A percentile compares a stretch with the other conserved stretches of the same genome.
Evolutionary conservation across 1,140 invertebrate genomes (phyloP).

Genomic region (Holcopasites calliopsidis): DNA sequence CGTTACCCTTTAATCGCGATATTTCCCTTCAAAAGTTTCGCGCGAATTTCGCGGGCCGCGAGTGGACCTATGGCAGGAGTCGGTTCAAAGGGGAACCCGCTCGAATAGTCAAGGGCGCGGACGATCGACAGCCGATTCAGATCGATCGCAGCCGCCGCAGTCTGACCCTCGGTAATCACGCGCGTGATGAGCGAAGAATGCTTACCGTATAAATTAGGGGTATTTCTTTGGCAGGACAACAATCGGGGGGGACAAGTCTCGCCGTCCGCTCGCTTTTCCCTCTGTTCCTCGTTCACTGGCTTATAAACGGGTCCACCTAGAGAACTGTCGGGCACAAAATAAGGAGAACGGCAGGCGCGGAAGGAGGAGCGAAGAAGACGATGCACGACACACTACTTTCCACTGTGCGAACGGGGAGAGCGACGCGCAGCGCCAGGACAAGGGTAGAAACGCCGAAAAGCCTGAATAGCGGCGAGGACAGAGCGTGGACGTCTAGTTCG

Average conservation of each 20-base stretch:
- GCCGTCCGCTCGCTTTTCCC: conserved; percentile 7
- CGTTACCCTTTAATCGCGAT: too few species aligned
- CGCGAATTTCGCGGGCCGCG: conserved; percentile 27
- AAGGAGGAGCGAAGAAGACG: conserved; percentile 39
- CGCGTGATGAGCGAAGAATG: not conserved
- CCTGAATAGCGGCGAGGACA: conserved; percentile 23
- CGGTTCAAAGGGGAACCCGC: conserved; percentile 8
- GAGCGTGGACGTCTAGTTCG: conserved; percentile 55
- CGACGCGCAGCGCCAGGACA: conserved; percentile 50
- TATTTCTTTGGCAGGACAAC: not conserved
- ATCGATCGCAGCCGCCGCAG: not conserved
- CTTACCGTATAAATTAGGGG: conserved; percentile 14
- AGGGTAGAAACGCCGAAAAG: conserved; percentile 57
- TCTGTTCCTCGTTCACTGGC: not conserved
- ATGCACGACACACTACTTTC: conserved; percentile 52
- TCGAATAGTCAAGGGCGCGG: not conserved
- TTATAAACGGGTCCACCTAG: not conserved
- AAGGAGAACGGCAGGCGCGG: conserved; percentile 28
- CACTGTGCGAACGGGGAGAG: conserved; percentile 42
- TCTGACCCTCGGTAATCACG: not conserved
- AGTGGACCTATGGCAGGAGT: conserved; percentile 25
- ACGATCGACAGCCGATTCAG: not conserved
- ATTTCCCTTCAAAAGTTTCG: conserved; percentile 31
- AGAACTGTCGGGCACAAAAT: conserved; percentile 13
- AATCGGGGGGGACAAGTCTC: not conserved